phyloP scores from a whole-genome alignment of 2,888 invertebrate species.

The Phengaris arion region DNA sequence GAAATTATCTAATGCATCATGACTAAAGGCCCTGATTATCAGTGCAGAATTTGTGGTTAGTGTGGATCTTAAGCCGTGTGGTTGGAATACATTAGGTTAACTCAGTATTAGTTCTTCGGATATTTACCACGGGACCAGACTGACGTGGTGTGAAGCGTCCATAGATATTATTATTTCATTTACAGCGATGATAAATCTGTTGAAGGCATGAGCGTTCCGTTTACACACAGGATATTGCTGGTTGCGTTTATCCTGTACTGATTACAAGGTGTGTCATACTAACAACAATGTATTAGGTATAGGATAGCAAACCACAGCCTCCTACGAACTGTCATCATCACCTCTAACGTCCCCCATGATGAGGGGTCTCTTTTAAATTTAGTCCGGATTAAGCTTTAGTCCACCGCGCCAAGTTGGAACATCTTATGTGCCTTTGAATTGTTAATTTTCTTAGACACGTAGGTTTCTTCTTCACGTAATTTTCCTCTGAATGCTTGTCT shows the following conservation, averaged over 20 bases:
- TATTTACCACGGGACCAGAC: no score
- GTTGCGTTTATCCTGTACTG: background rate
- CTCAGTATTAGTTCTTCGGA: background rate
- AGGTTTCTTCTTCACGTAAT: no score
- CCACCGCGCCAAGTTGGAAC: no score
- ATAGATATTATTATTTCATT: background rate
- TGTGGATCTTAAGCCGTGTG: background rate
- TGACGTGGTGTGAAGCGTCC: no score
- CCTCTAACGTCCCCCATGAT: background rate
- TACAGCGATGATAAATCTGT: background rate
- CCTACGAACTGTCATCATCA: background rate
- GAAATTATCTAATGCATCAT: no score
- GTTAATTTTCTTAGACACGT: no score
- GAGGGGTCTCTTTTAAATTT: background rate
- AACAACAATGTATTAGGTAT: background rate
- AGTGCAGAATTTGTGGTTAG: background rate
- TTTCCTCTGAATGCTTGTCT: no score
- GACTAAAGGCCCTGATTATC: background rate
- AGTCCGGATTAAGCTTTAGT: no score
- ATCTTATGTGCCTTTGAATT: no score
- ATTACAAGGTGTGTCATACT: background rate
- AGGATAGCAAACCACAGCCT: no score
- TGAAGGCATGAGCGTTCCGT: background rate
- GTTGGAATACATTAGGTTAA: background rate
- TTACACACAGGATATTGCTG: constrained; percentile 2